Evolutionary conservation across 2,113 vertebrate species (phyloP).

Genomic region (Pygoscelis adeliae): DNA sequence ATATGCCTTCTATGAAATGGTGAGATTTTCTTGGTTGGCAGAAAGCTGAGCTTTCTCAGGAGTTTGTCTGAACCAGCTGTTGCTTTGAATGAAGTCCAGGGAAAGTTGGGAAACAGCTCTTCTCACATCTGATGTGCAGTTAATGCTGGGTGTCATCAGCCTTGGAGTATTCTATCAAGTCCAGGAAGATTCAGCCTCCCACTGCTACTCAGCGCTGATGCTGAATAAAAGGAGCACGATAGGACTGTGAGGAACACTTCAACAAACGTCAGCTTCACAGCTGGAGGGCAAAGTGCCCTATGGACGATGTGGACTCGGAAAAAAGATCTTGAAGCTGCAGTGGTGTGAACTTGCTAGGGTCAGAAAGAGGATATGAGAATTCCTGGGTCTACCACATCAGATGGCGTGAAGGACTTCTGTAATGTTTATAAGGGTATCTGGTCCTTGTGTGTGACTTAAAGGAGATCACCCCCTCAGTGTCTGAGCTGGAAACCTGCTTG

Average conservation of each 20-base stretch:
- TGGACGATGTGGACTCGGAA: neutral
- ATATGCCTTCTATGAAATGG: neutral
- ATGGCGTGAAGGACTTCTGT: neutral
- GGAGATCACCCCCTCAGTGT: neutral
- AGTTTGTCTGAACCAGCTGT: conserved; percentile 49
- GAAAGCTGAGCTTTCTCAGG: conserved; percentile 25
- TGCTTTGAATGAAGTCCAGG: conserved; percentile 52
- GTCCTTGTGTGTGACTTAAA: neutral
- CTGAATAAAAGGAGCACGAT: neutral
- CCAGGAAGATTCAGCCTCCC: neutral
- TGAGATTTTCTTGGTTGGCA: conserved; percentile 29
- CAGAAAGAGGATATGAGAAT: neutral
- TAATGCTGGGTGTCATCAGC: conserved; percentile 3
- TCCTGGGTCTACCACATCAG: neutral
- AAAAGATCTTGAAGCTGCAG: neutral
- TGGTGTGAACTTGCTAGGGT: neutral
- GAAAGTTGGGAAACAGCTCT: conserved; percentile 38
- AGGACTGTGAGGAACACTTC: neutral
- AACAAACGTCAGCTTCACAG: neutral
- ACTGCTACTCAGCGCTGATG: neutral
- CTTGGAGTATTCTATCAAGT: neutral
- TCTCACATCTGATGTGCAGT: conserved; percentile 24
- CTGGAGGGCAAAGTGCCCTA: neutral
- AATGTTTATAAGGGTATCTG: neutral
- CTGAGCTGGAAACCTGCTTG: neutral